Base-by-base conservation (phyloP, 2,888 invertebrate genomes). In the Microplitis deprimator region DNA sequence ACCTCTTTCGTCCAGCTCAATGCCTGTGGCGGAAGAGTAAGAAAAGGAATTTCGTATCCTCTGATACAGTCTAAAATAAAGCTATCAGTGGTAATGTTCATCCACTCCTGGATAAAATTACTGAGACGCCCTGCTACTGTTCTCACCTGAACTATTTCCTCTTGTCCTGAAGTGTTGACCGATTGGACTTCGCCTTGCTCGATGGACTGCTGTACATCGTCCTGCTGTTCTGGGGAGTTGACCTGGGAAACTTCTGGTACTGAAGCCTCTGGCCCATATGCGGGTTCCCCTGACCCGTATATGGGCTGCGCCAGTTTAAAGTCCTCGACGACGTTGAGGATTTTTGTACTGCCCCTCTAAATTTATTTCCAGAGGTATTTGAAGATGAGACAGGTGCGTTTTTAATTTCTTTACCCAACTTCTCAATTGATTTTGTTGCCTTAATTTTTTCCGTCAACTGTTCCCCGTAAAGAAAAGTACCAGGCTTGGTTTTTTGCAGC, bases 281-380 rank as follows among this genome's bases (percentile, higher is more conserved):
- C 76, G 69, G 40, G 38, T 59, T 79, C 50, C 76, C 76, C 78
- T 17, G 65, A 69, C 40, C 76, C 70, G 73, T 59, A 73, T 40
- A 73, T 73, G 76, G 61, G 68, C 73, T 69, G 13, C 50, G 61
- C 76, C 78, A 78, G 78, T 78, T 78, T 70, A 78, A 64, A 38
- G 71, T 40, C 40, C 76, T 73, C 2, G 20, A 13, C 7, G 73
- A 16, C 13, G n/a, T 8, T 41, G 50, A 50, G 50, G 13, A 1
- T 50, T 50, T 50, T 50, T 50, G 50, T 50, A 50, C 50, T 50
- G 10, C 10, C 50, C 41, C 41, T 41, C 41, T 41, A 50, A 50
- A 50, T 50, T 50, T 50, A 50, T 50, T 70, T 38, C 38, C 40
- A 5, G 38, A 40, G 2, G 59, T 41, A 29, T 65, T 38, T 17